phyloP scores from a whole-genome alignment of 2,888 invertebrate species.

The Dryobotodes eremita region DNA sequence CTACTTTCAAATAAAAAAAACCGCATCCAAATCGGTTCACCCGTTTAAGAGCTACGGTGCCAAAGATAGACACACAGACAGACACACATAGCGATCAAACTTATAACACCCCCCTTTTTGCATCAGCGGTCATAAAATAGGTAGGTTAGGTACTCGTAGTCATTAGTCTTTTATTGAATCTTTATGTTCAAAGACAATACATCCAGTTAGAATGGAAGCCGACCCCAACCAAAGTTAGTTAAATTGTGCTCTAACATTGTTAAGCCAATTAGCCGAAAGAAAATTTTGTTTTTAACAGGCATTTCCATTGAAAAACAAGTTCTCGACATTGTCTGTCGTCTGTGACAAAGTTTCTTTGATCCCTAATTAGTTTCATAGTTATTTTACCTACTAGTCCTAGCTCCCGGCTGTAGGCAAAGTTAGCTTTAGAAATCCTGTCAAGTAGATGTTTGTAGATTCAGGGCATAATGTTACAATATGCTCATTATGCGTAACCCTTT shows the following conservation, averaged over 20 bases:
- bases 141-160: neutral
- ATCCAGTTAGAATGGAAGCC: neutral
- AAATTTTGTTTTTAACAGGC: slow-evolving; percentile 27
- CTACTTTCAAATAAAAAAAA: too few relatives aligned
- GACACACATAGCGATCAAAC: too few relatives aligned
- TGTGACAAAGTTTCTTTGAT: slow-evolving; percentile 40
- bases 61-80: too few relatives aligned
- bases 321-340: slow-evolving; percentile 27
- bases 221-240: neutral
- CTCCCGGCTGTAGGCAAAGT: slow-evolving; percentile 15
- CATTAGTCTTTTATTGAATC: neutral
- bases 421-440: slow-evolving; percentile 4
- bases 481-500: slow-evolving; percentile 26
- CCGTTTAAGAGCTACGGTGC: too few relatives aligned
- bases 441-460: neutral
- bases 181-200: neutral
- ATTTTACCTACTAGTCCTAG: slow-evolving; percentile 33
- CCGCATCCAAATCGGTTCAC: too few relatives aligned
- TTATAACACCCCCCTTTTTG: too few relatives aligned
- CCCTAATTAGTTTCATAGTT: slow-evolving; percentile 50
- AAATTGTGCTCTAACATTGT: slow-evolving; percentile 37
- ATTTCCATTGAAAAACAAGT: slow-evolving; percentile 39
- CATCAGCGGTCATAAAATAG: too few relatives aligned
- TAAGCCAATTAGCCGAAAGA: slow-evolving; percentile 32
- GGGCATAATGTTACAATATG: neutral